Evolutionary conservation across 2,888 invertebrate species (phyloP).

Genomic region (Calliphora vomitoria): DNA sequence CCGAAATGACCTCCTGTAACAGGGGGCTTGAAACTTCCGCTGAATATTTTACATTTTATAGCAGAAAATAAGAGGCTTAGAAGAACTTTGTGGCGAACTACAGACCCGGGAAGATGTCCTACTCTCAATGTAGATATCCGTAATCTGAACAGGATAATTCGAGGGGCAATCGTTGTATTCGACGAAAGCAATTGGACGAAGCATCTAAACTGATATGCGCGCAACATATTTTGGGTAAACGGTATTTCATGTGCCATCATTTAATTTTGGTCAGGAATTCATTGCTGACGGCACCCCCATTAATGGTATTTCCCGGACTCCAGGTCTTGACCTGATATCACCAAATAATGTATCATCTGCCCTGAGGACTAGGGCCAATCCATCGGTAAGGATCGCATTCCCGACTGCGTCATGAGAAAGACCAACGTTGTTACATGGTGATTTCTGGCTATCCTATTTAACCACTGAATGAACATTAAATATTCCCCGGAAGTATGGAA

Average conservation of each 20-base stretch:
- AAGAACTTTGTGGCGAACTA: not conserved
- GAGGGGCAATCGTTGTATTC: not conserved
- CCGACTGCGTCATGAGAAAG: conserved; percentile 4
- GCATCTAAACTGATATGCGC: no score
- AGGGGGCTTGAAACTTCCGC: not conserved
- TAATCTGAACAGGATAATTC: not conserved
- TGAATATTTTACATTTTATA: not conserved
- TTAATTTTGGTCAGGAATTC: not conserved
- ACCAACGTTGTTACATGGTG: not conserved
- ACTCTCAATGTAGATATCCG: not conserved
- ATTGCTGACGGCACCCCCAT: not conserved
- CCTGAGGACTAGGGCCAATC: not conserved
- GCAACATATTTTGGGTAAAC: not conserved
- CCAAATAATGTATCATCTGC: not conserved
- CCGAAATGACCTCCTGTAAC: no score
- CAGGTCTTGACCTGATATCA: not conserved
- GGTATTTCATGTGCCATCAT: not conserved
- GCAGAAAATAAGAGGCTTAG: not conserved
- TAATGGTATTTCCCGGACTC: not conserved
- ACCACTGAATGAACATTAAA: conserved; percentile 18
- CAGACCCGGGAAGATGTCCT: not conserved
- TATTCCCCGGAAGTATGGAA: conserved; percentile 23
- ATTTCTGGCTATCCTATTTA: not conserved
- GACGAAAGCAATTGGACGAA: not conserved
- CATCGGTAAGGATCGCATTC: not conserved